Evolutionary conservation across 2,888 invertebrate genomes (phyloP), one percentile per base, ranked within the genome.

Genomic region (Trichopria drosophilae): DNA sequence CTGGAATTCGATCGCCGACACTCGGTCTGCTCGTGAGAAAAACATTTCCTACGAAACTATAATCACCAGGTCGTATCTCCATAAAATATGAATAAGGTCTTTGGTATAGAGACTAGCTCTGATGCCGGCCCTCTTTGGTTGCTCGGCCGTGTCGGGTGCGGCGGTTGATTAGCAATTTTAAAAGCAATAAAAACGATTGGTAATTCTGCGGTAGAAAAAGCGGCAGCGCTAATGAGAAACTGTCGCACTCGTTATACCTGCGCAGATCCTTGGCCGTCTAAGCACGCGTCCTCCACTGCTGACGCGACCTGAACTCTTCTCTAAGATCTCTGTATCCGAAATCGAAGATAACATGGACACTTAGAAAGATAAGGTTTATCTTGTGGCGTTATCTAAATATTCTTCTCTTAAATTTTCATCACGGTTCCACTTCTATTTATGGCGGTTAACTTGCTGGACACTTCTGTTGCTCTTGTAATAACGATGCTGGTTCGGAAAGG

Each of bases 111-210:
- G n/a, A n/a, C n/a, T n/a, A n/a, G n/a, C n/a, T n/a, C n/a, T n/a
- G n/a, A n/a, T n/a, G n/a, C n/a, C 12, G 31, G 32, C 5, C 22
- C 20, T 31, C 42, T 23, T 31, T 22, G 9, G 28, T 18, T 28
- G 28, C 4, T 23, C 37, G 24, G 7, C 29, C 52, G 51, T 43
- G 51, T 35, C 53, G 51, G n/a, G n/a, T n/a, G 55, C 53, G 55
- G 53, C 53, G 58, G 59, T 67, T 65, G 66, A 68, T 68, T 68
- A 68, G 67, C 64, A 66, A 68, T 68, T 68, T 68, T 64, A 58
- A 59, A 63, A 65, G 63, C 61, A 62, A 67, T 67, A 66, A 68
- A 67, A 68, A 65, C 62, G 58, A 65, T 67, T 67, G 60, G 62
- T 67, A 67, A 68, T 68, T 65, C 62, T 58, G 51, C 52, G 59